phyloP scores from a whole-genome alignment of 2,797 vertebrate genomes.

The Karalla daura region DNA sequence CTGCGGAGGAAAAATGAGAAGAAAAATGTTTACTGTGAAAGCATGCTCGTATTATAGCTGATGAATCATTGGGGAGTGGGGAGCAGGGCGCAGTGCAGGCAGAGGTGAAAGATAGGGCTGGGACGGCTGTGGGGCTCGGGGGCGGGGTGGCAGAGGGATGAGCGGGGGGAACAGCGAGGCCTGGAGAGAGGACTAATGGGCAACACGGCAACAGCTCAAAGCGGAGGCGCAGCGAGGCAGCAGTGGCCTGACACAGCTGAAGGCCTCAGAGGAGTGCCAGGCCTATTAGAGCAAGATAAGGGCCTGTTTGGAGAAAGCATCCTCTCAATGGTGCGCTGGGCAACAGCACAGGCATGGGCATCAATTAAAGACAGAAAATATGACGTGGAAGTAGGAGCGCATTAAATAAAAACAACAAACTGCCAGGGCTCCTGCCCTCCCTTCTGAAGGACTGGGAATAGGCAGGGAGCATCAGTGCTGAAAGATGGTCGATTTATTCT shows the following conservation, averaged over 20 bases:
- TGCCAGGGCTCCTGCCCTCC: constrained; percentile 69
- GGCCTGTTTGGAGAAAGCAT: constrained; percentile 85
- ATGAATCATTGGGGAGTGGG: constrained; percentile 68
- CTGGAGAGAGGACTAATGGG: constrained; percentile 85
- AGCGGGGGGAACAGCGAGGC: constrained; percentile 73
- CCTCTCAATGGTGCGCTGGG: constrained; percentile 81
- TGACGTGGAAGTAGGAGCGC: constrained; percentile 81
- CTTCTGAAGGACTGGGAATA: constrained; percentile 71
- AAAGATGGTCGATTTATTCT: constrained; percentile 81
- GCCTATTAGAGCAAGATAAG: constrained; percentile 88
- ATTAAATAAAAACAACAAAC: constrained; percentile 86
- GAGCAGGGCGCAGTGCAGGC: constrained; percentile 46
- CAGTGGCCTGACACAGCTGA: constrained; percentile 86
- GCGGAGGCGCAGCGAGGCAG: constrained; percentile 79
- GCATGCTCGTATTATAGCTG: constrained; percentile 71
- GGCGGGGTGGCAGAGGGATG: constrained; percentile 67
- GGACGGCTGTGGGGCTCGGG: constrained; percentile 55
- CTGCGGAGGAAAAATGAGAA: constrained; percentile 62
- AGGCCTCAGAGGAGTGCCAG: constrained; percentile 85
- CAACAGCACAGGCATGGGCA: constrained; percentile 78
- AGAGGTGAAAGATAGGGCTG: constrained; percentile 71
- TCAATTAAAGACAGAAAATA: constrained; percentile 87
- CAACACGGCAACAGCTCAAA: constrained; percentile 79
- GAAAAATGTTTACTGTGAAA: constrained; percentile 78
- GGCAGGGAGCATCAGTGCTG: constrained; percentile 72